phyloP scores from a whole-genome alignment of 2,113 vertebrate genomes.

The Centropus bengalensis region DNA sequence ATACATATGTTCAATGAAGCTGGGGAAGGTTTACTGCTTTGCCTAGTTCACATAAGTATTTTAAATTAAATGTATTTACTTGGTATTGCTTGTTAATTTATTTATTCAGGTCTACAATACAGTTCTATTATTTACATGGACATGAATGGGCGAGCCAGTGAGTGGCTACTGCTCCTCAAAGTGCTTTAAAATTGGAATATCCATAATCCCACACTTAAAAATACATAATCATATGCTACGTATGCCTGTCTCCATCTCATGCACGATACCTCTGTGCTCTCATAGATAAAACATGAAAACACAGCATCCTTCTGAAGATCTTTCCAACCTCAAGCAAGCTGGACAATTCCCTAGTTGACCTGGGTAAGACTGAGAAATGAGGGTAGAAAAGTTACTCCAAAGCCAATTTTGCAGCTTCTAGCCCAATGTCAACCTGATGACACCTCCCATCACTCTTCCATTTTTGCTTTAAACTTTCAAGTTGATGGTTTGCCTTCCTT shows the following conservation, averaged over 20 bases:
- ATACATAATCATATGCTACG: rapidly evolving
- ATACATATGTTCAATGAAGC: background rate
- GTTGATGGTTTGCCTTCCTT: background rate
- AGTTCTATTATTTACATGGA: background rate
- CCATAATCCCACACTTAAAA: background rate
- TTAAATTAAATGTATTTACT: background rate
- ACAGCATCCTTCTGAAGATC: background rate
- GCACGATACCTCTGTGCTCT: rapidly evolving
- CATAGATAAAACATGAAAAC: background rate
- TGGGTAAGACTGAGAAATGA: background rate
- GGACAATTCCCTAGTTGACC: background rate
- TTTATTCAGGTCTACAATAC: background rate
- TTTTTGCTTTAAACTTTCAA: background rate
- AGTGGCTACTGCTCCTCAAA: background rate
- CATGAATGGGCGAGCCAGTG: background rate
- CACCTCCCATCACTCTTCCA: background rate
- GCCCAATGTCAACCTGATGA: background rate
- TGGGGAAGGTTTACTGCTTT: background rate
- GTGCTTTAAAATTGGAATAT: background rate
- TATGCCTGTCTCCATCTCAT: background rate
- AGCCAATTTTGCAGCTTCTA: background rate
- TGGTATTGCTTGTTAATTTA: background rate
- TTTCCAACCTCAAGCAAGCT: background rate
- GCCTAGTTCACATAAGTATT: background rate
- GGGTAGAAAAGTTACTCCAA: background rate